Percentiles rank a stretch among this genome's conserved stretches.
phyloP scores from a whole-genome alignment of 2,888 invertebrate genomes.

The Patella pellucida region DNA sequence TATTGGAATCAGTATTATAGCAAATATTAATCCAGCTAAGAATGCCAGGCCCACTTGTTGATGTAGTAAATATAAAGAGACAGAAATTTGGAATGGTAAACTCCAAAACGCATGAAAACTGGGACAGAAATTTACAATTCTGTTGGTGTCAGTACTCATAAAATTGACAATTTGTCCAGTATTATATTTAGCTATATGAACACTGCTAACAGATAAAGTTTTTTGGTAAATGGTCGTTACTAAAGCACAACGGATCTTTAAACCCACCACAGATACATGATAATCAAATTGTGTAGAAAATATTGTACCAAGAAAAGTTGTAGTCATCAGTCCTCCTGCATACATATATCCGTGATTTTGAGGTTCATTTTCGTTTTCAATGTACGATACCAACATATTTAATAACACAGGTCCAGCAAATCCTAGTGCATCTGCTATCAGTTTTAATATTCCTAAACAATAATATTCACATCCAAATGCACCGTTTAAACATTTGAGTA shows the following conservation, averaged over 20 bases:
- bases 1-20: conserved; percentile 89
- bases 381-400: conserved; percentile 84
- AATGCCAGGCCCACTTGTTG: conserved; percentile 88
- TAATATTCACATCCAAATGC: conserved; percentile 68
- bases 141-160: conserved; percentile 96
- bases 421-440: conserved; percentile 85
- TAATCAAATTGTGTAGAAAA: conserved; percentile 92
- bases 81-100: conserved; percentile 82
- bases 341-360: conserved; percentile 70
- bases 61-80: conserved; percentile 49
- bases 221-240: conserved; percentile 86
- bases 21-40: conserved; percentile 89
- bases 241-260: conserved; percentile 89
- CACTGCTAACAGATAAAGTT: conserved; percentile 74
- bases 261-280: conserved; percentile 80
- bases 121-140: conserved; percentile 94
- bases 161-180: conserved; percentile 94
- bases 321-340: conserved; percentile 78
- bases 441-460: conserved; percentile 74
- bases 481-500: conserved; percentile 56
- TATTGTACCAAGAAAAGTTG: conserved; percentile 81
- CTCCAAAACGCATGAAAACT: conserved; percentile 98
- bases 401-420: conserved; percentile 92
- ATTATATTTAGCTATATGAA: conserved; percentile 68
- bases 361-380: conserved; percentile 81